Base-by-base conservation (phyloP, 2,888 invertebrate species). In the Patella depressa region DNA sequence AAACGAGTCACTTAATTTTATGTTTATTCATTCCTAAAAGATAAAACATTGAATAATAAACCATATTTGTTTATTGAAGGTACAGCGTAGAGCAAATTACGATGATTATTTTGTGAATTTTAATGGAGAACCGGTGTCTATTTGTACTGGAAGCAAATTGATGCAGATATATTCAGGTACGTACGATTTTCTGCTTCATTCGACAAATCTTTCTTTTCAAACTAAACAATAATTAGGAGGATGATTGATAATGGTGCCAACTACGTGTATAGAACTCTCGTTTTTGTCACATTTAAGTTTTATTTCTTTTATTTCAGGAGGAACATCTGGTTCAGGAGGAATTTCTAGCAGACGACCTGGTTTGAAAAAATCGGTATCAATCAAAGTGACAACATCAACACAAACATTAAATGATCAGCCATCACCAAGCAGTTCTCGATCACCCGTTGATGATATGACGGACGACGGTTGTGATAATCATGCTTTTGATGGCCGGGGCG, bases 41-140 rank as follows among this genome's bases (percentile, higher is more conserved):
- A 74, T 72, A 15, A 45, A 34, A 29, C 73, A 79, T 34, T 24
- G 54, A 57, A 77, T 79, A 75, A 54, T 14, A 11, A 65, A 45
- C 53, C 53, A 17, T 12, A 3, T 59, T 11, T 53, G 15, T 29
- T 69, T 2, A 15, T 77, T 70, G 15, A 74, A 86, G 86, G 69
- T 84, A n/a, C 84, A 86, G 53, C 78, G 86, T 12, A 71, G 55
- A 29, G 77, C 82, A 1, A 80, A 80, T 19, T 86, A 86, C 65
- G 81, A 84, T 59, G 86, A 86, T 75, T 82, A 75, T 17, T 29
- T 71, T 3, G 57, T 84, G 15, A 74, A 78, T 15, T 83, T 86
- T 74, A 80, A 81, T 57, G 80, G 80, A 19, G 86, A 86, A 53
- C 84, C 84, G 65, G 45, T 86, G 17, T 80, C 84, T 54, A 79